A percentile compares a stretch with the other conserved stretches of the same genome.
Evolutionary conservation across 2,113 vertebrate genomes (phyloP).

Genomic region (Halichoerus grypus): DNA sequence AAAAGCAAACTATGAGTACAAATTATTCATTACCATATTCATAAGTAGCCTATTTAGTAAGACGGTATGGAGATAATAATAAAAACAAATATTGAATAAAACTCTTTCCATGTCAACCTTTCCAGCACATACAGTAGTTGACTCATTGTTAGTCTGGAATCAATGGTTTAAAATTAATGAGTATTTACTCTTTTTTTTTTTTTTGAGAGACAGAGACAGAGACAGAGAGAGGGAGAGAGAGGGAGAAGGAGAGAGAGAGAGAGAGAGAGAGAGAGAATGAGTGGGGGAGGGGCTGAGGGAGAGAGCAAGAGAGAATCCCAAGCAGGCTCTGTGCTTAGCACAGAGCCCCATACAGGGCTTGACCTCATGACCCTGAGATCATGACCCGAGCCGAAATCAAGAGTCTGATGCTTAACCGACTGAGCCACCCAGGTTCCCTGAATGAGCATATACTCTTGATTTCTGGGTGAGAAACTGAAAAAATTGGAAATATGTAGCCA

Average conservation of each 20-base stretch:
- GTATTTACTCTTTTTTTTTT: background rate
- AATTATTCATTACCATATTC: conserved; percentile 80
- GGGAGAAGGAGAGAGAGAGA: background rate
- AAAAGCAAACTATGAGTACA: conserved; percentile 74
- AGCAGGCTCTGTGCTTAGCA: background rate
- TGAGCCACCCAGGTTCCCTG: background rate
- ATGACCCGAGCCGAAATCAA: background rate
- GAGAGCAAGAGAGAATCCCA: background rate
- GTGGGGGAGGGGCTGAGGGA: background rate
- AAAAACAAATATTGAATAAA: conserved; percentile 81
- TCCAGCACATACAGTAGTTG: conserved; percentile 12
- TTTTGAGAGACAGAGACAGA: background rate
- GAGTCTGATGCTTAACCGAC: background rate
- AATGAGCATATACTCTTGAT: conserved; percentile 36
- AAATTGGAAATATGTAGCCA: conserved; percentile 9
- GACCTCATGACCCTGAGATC: background rate
- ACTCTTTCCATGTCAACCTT: conserved; percentile 50
- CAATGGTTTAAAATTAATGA: conserved; percentile 66
- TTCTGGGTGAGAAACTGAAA: background rate
- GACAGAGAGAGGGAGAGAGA: accelerated
- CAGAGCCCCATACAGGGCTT: background rate
- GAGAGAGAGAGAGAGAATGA: background rate
- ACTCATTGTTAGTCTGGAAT: conserved; percentile 60
- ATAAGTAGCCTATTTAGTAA: conserved; percentile 79
- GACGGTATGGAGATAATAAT: conserved; percentile 69